Conservation (phyloP, 2,797 vertebrate species). For the Cynodonichthys magdalenae region DNA sequence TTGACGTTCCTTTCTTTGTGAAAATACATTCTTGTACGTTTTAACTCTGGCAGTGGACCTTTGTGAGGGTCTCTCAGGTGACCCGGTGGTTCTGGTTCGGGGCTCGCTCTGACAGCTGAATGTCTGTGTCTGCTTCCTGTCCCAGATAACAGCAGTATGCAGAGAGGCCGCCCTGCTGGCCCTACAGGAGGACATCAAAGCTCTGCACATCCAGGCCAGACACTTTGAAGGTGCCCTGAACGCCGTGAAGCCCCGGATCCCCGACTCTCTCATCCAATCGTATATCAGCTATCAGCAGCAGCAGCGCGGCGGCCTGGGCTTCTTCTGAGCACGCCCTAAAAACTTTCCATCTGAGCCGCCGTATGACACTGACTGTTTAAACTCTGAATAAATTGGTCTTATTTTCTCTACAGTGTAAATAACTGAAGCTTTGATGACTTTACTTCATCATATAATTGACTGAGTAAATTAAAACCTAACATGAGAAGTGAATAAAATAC, state of each 20-base stretch:
- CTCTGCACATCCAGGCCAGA: slow-evolving; percentile 71
- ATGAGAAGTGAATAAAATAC: no score
- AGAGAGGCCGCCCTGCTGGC: slow-evolving; percentile 91
- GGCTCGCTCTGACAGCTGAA: slow-evolving; percentile 51
- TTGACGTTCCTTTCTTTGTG: no score
- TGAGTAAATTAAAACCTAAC: no score
- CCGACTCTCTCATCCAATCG: slow-evolving; percentile 87
- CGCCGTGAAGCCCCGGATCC: slow-evolving; percentile 88
- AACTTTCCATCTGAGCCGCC: not conserved
- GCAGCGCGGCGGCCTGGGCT: slow-evolving; percentile 81
- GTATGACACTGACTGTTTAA: not conserved
- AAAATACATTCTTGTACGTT: no score
- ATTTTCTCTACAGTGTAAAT: no score
- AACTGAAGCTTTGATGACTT: no score
- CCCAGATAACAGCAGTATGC: slow-evolving; percentile 92
- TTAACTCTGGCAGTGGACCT: no score
- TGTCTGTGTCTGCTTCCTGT: slow-evolving; percentile 73
- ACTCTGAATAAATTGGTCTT: no score
- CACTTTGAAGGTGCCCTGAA: slow-evolving; percentile 88
- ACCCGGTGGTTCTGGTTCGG: slow-evolving; percentile 1
- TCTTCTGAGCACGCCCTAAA: slow-evolving; percentile 70
- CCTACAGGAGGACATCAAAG: slow-evolving; percentile 88
- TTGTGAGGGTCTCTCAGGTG: slow-evolving; percentile 9
- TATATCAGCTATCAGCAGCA: slow-evolving; percentile 88
- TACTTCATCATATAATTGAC: no score